Evolutionary conservation across 2,797 vertebrate genomes (phyloP).

Genomic region (Varecia variegata): DNA sequence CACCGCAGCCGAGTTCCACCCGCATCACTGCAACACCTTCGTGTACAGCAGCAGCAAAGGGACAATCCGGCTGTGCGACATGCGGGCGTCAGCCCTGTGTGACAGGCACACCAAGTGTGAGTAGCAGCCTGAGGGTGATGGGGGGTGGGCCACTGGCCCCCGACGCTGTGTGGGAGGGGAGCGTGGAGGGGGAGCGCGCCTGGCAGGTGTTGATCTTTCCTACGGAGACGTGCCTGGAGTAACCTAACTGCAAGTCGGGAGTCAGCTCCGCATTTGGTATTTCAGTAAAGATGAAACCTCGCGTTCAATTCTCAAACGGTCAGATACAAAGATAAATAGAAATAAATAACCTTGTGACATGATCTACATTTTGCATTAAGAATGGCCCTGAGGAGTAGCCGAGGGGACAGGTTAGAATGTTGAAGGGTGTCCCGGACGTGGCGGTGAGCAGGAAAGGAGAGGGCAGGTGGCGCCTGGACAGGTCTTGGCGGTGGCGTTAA

Average conservation of each 20-base stretch:
- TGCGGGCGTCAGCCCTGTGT: constrained; percentile 94
- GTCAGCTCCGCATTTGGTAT: accelerated
- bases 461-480: neutral
- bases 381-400: neutral
- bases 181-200: neutral
- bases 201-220: neutral
- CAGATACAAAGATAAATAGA: neutral
- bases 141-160: neutral
- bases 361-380: neutral
- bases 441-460: neutral
- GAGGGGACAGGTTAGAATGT: neutral
- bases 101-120: constrained; percentile 98
- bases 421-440: accelerated
- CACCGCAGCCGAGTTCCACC: constrained; percentile 97
- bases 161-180: accelerated
- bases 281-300: neutral
- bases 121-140: constrained; percentile 61
- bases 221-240: accelerated
- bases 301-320: neutral
- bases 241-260: neutral
- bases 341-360: neutral
- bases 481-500: neutral
- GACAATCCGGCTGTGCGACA: constrained; percentile 98
- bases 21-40: constrained; percentile 97
- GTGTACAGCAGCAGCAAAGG: constrained; percentile 99